Base-by-base conservation (phyloP, 2,797 vertebrate species). In the Ceyx erithaca region DNA sequence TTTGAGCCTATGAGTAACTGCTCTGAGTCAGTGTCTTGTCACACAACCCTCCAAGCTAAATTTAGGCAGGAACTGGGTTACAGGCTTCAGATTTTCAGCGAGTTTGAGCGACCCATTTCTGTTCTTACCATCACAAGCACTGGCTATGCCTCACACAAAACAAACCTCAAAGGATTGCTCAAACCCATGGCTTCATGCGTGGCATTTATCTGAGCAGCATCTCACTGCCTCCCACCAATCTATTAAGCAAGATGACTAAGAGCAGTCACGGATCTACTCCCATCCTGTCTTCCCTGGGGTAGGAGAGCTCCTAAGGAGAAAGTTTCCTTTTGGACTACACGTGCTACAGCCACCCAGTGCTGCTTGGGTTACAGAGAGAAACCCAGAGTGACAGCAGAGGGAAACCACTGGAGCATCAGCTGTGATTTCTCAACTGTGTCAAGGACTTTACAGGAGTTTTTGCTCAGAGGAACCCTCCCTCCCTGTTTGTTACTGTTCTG, bases 21-120 rank as follows among this genome's bases (percentile, higher is more conserved):
- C 79, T 90, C 81, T 94, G 92, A 95, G 76, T 95, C 94, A 95
- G 33, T 85, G 66, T 33, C 81, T 89, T 89, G 72, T 92, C 92
- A 93, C 80, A 89, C 73, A 85, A 33, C 15, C 40, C 79, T 72
- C 30, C 0, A 2, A 4, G 28, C 77, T 93, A 94, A 94, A 93
- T 85, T 93, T 93, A 92, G 88, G 86, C 79, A 94, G 52, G 49
- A 94, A 87, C 79, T 87, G 70, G 51, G 82, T 85, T 89, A 76
- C 55, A 85, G 82, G 54, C 59, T 84, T 83, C 61, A 86, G 72
- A 66, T 70, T 92, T 90, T 83, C 57, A 41, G 58, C 69, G 77
- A 64, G 40, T 62, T 90, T 86, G 49, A 45, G 37, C 1, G 8
- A 57, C 40, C 43, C 10, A 3, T 58, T 67, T 69, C 72, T 80